Evolutionary conservation across 1,140 invertebrate genomes (phyloP), one percentile per base, ranked within the genome.

Genomic region (Lepidotrigona ventralis): DNA sequence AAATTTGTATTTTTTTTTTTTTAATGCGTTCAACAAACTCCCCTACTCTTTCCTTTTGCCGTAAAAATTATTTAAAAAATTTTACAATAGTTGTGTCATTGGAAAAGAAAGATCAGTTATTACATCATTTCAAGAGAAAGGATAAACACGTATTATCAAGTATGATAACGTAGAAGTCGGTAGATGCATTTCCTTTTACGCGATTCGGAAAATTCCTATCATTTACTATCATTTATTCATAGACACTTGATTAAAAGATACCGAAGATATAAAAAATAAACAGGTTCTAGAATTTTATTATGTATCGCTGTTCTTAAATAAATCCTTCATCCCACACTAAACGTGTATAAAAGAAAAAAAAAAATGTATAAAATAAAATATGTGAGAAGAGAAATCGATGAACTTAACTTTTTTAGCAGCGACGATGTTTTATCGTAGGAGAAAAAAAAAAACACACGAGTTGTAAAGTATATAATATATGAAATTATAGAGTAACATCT

Each of bases 51-150:
- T 3, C 2, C 12, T n/a, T 58, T 58, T 56, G 17, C 17, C 9
- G 15, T 21, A 9, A 51, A 19, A 66, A 73, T 73, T 58, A 19
- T 33, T 54, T 21, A 63, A 69, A n/a, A 21, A 76, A 77, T 76
- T 81, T 75, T 68, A 70, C 74, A 19, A 53, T n/a, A 66, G 53
- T 77, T 69, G n/a, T 54, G 8, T 77, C 73, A 77, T 76, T 53
- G 54, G 21, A 77, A 77, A 82, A 82, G 81, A 77, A 76, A 82
- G 54, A 82, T 68, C 33, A 54, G 19, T 12, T 23, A 29, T 82
- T 77, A 54, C 81, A 51, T 70, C 81, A 82, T 77, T 77, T 70
- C 14, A 68, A 53, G 74, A 77, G 81, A 82, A 82, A 82, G 72
- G 81, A 58, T 56, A 68, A 56, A 58, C 26, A 33, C 14, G 19